Base-by-base conservation (phyloP, 2,113 vertebrate genomes). In the Lucifuga dentata region DNA sequence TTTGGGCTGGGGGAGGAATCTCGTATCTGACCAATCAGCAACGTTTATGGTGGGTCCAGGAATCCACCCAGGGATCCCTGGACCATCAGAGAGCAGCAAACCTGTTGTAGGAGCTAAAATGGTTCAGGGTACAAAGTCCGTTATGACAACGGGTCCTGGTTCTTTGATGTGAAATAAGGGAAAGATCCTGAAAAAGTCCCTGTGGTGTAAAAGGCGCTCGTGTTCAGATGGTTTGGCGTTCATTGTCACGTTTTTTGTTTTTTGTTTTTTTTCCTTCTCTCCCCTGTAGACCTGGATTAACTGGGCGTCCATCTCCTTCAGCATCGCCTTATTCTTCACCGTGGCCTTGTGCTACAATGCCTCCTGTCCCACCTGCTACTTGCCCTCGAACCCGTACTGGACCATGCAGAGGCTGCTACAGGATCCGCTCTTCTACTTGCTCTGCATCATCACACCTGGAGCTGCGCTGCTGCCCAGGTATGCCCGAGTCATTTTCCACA, bases 371-470 rank as follows among this genome's bases (percentile, higher is more conserved):
- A 92, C 93, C 2, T 99, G 98, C 85, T 96, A 94, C 83, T 92
- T 95, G 46, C 97, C 98, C 3, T 99, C 97, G 32, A 98, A 97
- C 91, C 95, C 97, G 1, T 98, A 98, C 89, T 97, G 97, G 97
- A 96, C 93, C 49, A 95, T 98, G 91, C 94, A 98, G 81, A 94
- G 81, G 20, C 88, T 99, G 16, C 90, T 99, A 89, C 91, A 90
- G 62, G 93, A 98, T 66, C 96, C 96, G 0, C 59, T 94, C 57
- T 98, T 98, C 88, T 98, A 99, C 90, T 87, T 97, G 84, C 94
- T 93, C 33, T 97, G 95, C 55, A 58, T 95, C 79, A 49, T 98
- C 79, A 95, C 96, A 0, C 96, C 97, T 2, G 59, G 94, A 0
- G 50, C 93, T 0, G 97, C 98, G 0, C 89, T 99, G 58, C 90